Evolutionary conservation across 2,113 vertebrate species (phyloP).

Genomic region (Charadrius vociferus): DNA sequence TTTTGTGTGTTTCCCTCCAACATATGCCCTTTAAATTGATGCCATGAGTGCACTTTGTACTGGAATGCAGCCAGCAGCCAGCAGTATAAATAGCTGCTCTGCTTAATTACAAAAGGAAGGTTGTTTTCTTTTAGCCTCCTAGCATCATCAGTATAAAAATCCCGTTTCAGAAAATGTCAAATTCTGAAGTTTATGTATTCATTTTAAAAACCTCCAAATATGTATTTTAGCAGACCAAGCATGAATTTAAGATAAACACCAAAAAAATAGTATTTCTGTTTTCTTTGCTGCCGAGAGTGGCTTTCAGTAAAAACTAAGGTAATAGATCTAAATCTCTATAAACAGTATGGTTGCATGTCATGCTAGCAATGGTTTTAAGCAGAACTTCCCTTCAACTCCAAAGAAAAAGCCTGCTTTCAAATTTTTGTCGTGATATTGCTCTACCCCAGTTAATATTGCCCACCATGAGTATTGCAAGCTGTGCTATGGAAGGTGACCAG

Average conservation of each 20-base stretch:
- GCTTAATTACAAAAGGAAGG: constrained; percentile 34
- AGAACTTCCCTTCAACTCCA: background rate
- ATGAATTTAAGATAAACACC: background rate
- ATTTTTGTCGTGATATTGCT: background rate
- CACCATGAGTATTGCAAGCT: background rate
- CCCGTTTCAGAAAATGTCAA: background rate
- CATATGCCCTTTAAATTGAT: constrained; percentile 42
- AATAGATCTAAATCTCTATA: background rate
- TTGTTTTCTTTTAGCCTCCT: background rate
- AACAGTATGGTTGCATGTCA: background rate
- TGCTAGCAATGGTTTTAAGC: background rate
- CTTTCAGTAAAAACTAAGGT: background rate
- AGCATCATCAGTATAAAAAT: background rate
- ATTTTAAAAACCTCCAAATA: background rate
- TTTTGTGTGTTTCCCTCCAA: background rate
- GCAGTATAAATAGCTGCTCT: constrained; percentile 26
- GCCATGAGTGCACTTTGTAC: constrained; percentile 28
- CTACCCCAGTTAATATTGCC: background rate
- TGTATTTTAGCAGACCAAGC: background rate
- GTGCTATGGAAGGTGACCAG: rapidly evolving
- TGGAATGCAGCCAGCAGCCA: background rate
- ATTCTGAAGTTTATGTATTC: background rate
- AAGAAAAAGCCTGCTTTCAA: background rate
- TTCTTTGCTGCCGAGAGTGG: background rate
- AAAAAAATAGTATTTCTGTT: background rate